Percentiles rank a stretch among this genome's conserved stretches.
phyloP scores from a whole-genome alignment of 2,113 vertebrate species.

The Phodopus roborovskii region DNA sequence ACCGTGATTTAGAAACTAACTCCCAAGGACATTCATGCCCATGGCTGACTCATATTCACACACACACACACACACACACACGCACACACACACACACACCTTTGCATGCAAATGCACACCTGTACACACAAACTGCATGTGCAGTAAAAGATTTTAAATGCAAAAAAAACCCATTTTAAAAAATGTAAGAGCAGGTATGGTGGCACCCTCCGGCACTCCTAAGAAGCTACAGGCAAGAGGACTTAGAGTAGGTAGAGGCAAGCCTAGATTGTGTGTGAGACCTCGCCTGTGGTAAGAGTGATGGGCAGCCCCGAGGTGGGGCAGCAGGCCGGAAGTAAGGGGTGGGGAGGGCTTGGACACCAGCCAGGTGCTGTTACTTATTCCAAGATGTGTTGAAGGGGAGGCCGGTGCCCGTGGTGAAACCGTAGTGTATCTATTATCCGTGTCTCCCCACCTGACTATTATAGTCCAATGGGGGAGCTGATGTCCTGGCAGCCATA shows the following conservation, averaged over 20 bases:
- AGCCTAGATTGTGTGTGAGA: neutral
- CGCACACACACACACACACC: neutral
- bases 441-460: accelerated
- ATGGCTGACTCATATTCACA: neutral
- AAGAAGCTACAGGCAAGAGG: neutral
- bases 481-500: neutral
- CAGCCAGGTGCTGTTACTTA: accelerated
- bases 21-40: neutral
- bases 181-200: neutral
- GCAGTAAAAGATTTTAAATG: neutral
- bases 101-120: neutral
- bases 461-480: neutral
- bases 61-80: too few relatives aligned
- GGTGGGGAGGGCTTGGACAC: accelerated
- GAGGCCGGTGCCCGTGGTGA: accelerated
- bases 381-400: accelerated
- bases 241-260: neutral
- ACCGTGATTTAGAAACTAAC: neutral
- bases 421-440: accelerated
- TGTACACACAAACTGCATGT: neutral
- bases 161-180: neutral
- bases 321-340: accelerated
- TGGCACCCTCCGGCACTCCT: neutral
- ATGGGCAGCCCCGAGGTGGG: neutral
- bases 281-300: too few relatives aligned